Percentiles rank a stretch among this genome's conserved stretches.
These are phyloP conservation scores for Periophthalmus magnuspinnatus DNA, from an alignment of 2,797 vertebrate species.

Conservation along the genomic window DNA sequence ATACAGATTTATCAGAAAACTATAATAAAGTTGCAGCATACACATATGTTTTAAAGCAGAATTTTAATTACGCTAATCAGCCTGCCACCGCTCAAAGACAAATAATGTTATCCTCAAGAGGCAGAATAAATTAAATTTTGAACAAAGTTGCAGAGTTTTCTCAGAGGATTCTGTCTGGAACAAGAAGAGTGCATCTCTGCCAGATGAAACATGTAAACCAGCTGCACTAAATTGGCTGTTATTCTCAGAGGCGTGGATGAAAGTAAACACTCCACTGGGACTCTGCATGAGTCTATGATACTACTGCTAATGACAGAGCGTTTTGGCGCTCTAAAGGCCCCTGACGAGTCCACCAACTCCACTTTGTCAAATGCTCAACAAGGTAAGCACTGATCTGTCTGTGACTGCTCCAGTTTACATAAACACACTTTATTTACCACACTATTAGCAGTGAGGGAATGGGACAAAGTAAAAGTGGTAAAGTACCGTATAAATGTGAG, in stretches of 20 bases:
- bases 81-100: constrained; percentile 1
- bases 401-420: not conserved
- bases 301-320: constrained; percentile 19
- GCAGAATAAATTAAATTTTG: not conserved
- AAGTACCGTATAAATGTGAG: too few species aligned
- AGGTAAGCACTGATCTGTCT: not conserved
- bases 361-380: not conserved
- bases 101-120: not conserved
- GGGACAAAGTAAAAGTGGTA: too few species aligned
- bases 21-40: not conserved
- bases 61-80: constrained; percentile 5
- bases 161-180: constrained; percentile 31
- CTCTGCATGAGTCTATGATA: constrained; percentile 26
- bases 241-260: constrained; percentile 20
- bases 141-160: constrained; percentile 16
- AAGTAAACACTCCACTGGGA: constrained; percentile 29
- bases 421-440: not conserved
- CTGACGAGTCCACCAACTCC: constrained; percentile 5
- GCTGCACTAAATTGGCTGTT: constrained; percentile 22
- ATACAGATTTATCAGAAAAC: not conserved
- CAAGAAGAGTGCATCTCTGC: constrained; percentile 22
- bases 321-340: constrained; percentile 15
- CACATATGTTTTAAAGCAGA: not conserved
- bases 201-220: constrained; percentile 36
- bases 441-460: too few species aligned